Conservation (phyloP, 2,113 vertebrate genomes). For the Chelonoidis abingdonii region DNA sequence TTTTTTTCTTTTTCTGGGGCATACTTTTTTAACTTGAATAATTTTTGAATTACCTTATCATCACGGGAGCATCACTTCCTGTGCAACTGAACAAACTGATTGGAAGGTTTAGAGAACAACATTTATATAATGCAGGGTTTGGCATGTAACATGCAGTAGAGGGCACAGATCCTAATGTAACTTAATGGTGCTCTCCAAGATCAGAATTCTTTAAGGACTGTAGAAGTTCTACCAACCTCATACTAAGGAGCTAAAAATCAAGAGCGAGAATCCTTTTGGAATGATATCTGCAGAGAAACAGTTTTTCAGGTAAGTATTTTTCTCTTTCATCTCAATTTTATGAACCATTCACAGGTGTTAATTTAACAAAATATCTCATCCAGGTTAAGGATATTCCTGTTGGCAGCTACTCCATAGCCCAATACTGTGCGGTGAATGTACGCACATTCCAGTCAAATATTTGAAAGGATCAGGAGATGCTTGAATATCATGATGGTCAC, state of each 20-base stretch:
- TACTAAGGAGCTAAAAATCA: not conserved
- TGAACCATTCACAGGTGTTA: not conserved
- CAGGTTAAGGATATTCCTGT: not conserved
- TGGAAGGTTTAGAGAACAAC: not conserved
- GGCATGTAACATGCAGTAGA: not conserved
- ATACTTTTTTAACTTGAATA: not conserved
- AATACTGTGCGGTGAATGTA: not conserved
- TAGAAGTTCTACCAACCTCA: not conserved
- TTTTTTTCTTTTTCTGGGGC: not conserved
- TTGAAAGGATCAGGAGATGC: not conserved
- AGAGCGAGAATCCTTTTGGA: not conserved
- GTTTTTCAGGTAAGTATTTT: conserved; percentile 2
- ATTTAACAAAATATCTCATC: not conserved
- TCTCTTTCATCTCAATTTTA: not conserved
- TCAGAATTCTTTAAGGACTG: not conserved
- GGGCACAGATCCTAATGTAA: not conserved
- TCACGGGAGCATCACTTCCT: not conserved
- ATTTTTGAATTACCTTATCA: not conserved
- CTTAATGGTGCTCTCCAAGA: not conserved
- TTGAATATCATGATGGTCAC: not conserved
- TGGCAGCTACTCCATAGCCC: not conserved
- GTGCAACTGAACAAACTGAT: not conserved
- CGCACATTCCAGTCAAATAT: not conserved
- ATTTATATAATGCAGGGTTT: not conserved
- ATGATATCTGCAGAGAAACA: not conserved